phyloP scores from a whole-genome alignment of 2,113 vertebrate genomes.

The Trinectes maculatus region DNA sequence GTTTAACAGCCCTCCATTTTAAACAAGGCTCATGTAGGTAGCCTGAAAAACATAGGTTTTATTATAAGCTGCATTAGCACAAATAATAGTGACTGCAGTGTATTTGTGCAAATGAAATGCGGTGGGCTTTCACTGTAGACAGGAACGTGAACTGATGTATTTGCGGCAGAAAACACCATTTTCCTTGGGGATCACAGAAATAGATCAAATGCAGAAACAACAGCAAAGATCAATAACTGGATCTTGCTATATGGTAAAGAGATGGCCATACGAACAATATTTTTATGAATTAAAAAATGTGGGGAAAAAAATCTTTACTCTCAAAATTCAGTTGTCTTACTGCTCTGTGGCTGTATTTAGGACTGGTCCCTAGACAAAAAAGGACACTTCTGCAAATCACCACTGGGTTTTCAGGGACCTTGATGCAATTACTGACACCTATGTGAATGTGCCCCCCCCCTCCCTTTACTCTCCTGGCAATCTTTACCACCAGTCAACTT shows the following conservation, averaged over 20 bases:
- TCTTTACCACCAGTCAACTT: constrained; percentile 32
- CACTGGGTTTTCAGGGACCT: constrained; percentile 53
- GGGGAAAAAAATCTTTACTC: neutral
- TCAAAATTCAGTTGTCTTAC: constrained; percentile 9
- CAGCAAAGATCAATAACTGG: neutral
- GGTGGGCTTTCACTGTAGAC: neutral
- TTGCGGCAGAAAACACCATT: neutral
- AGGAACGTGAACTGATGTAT: neutral
- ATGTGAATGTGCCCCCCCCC: constrained; percentile 4
- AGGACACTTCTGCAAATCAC: constrained; percentile 56
- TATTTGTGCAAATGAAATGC: neutral
- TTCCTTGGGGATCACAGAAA: too few relatives aligned
- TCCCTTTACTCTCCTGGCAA: constrained; percentile 26
- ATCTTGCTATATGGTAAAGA: too few relatives aligned
- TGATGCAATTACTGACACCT: constrained; percentile 54
- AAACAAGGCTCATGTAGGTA: neutral
- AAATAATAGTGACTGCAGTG: too few relatives aligned
- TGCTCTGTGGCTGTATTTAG: constrained; percentile 57
- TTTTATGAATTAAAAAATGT: neutral
- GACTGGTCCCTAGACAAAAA: constrained; percentile 58
- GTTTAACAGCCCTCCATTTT: neutral
- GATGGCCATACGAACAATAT: too few relatives aligned
- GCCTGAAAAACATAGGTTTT: neutral
- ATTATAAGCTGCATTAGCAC: neutral
- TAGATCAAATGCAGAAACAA: too few relatives aligned